These are phyloP conservation scores for Aporophyla lueneburgensis DNA, from an alignment of 2,888 invertebrate species.

Conservation along the genomic window DNA sequence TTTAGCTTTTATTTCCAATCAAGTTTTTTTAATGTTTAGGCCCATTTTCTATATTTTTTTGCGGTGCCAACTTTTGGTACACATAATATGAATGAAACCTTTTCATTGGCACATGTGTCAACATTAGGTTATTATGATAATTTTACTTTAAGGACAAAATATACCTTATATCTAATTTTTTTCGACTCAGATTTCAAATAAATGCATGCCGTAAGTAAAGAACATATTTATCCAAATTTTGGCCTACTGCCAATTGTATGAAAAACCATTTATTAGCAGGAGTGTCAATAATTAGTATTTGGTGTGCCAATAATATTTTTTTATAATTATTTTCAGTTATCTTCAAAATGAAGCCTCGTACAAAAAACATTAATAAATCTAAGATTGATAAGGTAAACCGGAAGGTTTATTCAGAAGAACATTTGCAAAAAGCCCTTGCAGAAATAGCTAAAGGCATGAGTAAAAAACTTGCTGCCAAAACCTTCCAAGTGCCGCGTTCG, in stretches of 20 bases:
- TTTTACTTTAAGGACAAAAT: too few species aligned
- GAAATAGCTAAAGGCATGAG: too few species aligned
- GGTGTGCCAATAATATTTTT: conserved; percentile 14
- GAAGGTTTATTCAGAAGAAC: conserved; percentile 1
- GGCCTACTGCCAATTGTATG: neutral
- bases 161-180: neutral
- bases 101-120: conserved; percentile 11
- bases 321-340: neutral
- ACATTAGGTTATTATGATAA: neutral
- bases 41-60: conserved; percentile 3
- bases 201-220: neutral
- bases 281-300: conserved; percentile 17
- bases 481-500: conserved; percentile 8
- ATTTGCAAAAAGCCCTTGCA: too few species aligned
- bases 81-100: too few species aligned
- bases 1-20: conserved; percentile 1
- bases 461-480: conserved; percentile 16
- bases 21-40: neutral
- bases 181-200: neutral
- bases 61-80: too few species aligned
- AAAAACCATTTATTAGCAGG: conserved; percentile 8
- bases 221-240: neutral
- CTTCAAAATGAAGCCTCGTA: conserved; percentile 19
- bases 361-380: conserved; percentile 9
- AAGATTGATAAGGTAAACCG: conserved; percentile 18